These are phyloP conservation scores for Hydrochoerus hydrochaeris DNA, from an alignment of 2,113 vertebrate species.

Conservation along the genomic window DNA sequence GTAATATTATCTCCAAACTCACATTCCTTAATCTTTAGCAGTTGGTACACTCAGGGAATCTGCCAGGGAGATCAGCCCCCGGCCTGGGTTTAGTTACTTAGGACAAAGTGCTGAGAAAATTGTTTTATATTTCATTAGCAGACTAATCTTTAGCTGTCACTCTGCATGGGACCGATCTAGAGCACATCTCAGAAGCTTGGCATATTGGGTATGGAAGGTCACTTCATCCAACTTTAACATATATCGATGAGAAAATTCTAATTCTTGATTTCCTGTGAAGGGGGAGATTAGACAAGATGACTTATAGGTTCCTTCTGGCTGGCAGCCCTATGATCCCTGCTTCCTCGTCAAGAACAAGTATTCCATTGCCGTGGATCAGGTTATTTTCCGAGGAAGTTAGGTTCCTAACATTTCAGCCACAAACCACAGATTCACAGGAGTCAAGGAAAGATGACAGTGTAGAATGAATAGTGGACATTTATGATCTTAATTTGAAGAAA, in stretches of 20 bases:
- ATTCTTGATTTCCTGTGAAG: slow-evolving; percentile 50
- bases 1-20: slow-evolving; percentile 69
- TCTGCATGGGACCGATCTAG: background rate
- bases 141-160: background rate
- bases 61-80: background rate
- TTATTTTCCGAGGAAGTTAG: slow-evolving; percentile 67
- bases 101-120: background rate
- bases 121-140: slow-evolving; percentile 15
- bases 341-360: slow-evolving; percentile 31
- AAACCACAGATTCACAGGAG: slow-evolving; percentile 16
- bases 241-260: background rate
- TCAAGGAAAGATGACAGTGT: background rate
- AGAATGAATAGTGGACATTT: background rate
- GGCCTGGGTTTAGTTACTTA: slow-evolving; percentile 16
- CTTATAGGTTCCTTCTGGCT: slow-evolving; percentile 49
- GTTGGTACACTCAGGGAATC: slow-evolving; percentile 52
- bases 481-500: background rate
- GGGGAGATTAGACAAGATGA: slow-evolving; percentile 36
- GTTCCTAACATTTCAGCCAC: slow-evolving; percentile 49
- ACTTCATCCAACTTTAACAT: background rate
- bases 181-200: background rate
- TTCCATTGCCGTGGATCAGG: slow-evolving; percentile 29
- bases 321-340: background rate
- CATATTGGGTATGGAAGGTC: background rate
- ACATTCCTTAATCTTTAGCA: slow-evolving; percentile 67